These are phyloP conservation scores for Synergus umbraculus DNA, from an alignment of 2,888 invertebrate species.

Conservation along the genomic window DNA sequence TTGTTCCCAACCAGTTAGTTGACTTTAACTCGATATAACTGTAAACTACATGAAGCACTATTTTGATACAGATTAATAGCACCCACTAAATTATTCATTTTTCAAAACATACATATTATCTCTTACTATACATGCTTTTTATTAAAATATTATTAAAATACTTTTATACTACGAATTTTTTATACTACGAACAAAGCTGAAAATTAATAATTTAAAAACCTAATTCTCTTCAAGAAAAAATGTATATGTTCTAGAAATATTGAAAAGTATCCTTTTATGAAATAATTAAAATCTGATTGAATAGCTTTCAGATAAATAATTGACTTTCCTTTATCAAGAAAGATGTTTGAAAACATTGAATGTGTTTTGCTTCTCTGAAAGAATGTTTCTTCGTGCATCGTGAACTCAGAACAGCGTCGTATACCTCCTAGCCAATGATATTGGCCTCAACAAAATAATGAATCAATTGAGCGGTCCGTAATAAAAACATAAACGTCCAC, in stretches of 20 bases:
- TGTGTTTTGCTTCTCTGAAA: conserved; percentile 41
- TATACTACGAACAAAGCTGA: too few species aligned
- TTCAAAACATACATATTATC: neutral
- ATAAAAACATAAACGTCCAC: conserved; percentile 72
- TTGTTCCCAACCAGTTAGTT: neutral
- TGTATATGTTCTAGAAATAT: neutral
- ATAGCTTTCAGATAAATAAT: neutral
- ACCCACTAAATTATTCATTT: neutral
- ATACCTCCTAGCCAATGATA: conserved; percentile 66
- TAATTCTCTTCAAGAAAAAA: too few species aligned
- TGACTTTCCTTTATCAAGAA: neutral
- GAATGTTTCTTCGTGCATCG: conserved; percentile 29
- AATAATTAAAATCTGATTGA: neutral
- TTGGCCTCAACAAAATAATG: conserved; percentile 75
- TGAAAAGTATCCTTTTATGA: neutral
- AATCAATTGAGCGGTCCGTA: conserved; percentile 72
- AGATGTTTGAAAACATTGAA: conserved; percentile 42
- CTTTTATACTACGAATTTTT: too few species aligned
- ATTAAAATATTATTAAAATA: too few species aligned
- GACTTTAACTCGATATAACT: neutral
- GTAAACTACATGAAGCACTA: neutral
- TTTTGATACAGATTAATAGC: neutral
- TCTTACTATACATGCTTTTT: neutral
- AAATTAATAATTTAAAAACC: too few species aligned
- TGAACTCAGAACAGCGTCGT: conserved; percentile 28